These are phyloP conservation scores for Crocidura indochinensis DNA, from an alignment of 2,797 vertebrate species.

Conservation along the genomic window DNA sequence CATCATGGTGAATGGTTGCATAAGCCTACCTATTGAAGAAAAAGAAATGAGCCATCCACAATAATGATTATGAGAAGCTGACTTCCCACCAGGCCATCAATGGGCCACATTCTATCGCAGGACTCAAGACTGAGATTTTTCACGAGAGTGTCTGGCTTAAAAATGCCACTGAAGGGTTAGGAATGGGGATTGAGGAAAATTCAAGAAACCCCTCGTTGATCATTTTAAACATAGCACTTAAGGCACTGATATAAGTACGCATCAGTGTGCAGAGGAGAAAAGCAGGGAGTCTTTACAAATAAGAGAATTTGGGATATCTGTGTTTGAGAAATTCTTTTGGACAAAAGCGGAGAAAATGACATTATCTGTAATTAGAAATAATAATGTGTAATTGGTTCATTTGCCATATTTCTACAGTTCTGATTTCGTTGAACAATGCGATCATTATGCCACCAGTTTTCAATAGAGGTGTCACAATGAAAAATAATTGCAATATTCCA, in stretches of 20 bases:
- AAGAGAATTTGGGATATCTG: conserved; percentile 84
- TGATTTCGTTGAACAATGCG: conserved; percentile 93
- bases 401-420: conserved; percentile 93
- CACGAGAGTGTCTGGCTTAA: conserved; percentile 69
- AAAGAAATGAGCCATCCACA: conserved; percentile 44
- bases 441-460: conserved; percentile 93
- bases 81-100: background rate
- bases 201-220: conserved; percentile 43
- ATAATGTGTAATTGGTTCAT: conserved; percentile 94
- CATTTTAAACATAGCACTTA: conserved; percentile 71
- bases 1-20: background rate
- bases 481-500: conserved; percentile 95
- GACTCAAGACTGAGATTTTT: conserved; percentile 46
- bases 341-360: conserved; percentile 91
- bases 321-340: conserved; percentile 91
- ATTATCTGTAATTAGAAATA: conserved; percentile 94
- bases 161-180: conserved; percentile 43
- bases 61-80: conserved; percentile 19
- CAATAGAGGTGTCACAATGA: conserved; percentile 94
- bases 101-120: background rate
- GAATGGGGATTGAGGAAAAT: background rate
- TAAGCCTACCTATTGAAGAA: conserved; percentile 60
- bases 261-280: conserved; percentile 52
- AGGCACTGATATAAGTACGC: conserved; percentile 62
- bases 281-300: conserved; percentile 65